Evolutionary conservation across 2,113 vertebrate genomes (phyloP), one percentile per base, ranked within the genome.

Genomic region (Halichoerus grypus): DNA sequence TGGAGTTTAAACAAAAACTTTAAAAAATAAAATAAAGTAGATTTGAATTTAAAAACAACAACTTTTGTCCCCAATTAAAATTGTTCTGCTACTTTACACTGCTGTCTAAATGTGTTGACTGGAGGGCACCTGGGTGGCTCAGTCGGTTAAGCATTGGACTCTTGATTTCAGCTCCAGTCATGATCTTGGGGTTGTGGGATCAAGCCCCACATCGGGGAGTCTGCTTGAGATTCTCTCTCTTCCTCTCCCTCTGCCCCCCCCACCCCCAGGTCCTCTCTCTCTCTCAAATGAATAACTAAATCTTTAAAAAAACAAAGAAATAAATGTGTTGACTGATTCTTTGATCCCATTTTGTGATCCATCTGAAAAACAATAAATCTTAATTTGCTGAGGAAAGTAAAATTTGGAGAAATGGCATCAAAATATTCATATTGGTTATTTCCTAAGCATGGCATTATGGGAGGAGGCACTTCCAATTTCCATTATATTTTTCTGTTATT

Each of bases 331-430:
- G 4, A 13, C 57, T 61, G 13, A 6, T 81, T 94, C 53, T 91
- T 93, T 84, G 36, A 72, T 67, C 31, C 49, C 57, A 65, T 59
- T 82, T 87, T 93, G n/a, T 84, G 55, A 77, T 39, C 31, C 14
- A 65, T 71, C 39, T 53, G 82, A 96, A 96, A 90, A 13, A 84
- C 19, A 51, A 46, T 61, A 91, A 84, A 83, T 63, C 76, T 77
- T 71, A 86, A 82, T 65, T 63, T 88, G 39, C 49, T 93, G n/a
- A 91, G 18, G 33, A 88, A 91, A 91, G 65, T 87, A 91, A 83
- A 88, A 80, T n/a, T 46, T 31, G 63, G 16, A 13, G 9, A 24
- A 69, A 96, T 84, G 5, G 5, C 59, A 74, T 88, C 77, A 76
- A 91, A 84, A 39, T 24, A 65, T 33, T 87, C 18, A 63, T 55